Evolutionary conservation across 2,888 invertebrate species (phyloP).

Genomic region (Lasioglossum oenotherae): DNA sequence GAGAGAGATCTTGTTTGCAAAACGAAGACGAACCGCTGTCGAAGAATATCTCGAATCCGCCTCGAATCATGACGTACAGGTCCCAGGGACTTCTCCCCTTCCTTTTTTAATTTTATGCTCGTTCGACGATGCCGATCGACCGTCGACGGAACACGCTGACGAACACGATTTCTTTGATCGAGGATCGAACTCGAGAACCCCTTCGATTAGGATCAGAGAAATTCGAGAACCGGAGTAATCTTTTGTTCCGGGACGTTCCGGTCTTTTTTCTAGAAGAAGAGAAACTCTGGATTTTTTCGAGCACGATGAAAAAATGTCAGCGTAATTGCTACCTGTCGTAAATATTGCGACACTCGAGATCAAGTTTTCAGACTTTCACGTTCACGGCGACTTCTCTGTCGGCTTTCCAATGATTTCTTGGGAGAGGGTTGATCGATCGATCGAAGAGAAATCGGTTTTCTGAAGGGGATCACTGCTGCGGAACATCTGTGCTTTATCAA

Average conservation of each 20-base stretch:
- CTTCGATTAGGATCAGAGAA: not conserved
- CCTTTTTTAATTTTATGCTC: not conserved
- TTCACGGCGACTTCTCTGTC: not conserved
- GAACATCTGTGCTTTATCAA: not conserved
- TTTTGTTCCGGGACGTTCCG: not conserved
- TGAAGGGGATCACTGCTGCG: not conserved
- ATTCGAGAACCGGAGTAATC: not conserved
- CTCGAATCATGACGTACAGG: constrained; percentile 30
- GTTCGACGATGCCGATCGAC: constrained; percentile 11
- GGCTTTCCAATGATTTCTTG: not conserved
- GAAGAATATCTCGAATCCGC: not conserved
- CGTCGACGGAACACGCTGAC: not conserved
- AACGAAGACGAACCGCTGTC: not conserved
- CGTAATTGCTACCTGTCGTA: constrained; percentile 8
- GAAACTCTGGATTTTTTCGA: not conserved
- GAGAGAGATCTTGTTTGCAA: constrained; percentile 10
- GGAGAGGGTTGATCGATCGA: not conserved
- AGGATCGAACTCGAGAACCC: not conserved
- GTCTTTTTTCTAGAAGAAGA: not conserved
- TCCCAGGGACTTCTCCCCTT: constrained; percentile 16
- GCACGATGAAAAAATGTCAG: not conserved
- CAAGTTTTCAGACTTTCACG: constrained; percentile 23
- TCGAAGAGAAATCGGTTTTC: not conserved
- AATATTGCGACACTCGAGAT: not conserved
- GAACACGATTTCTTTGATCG: not conserved